Percentiles rank a stretch among this genome's conserved stretches.
Evolutionary conservation across 2,888 invertebrate genomes (phyloP).

Genomic region (Caenorhabditis zanzibari): DNA sequence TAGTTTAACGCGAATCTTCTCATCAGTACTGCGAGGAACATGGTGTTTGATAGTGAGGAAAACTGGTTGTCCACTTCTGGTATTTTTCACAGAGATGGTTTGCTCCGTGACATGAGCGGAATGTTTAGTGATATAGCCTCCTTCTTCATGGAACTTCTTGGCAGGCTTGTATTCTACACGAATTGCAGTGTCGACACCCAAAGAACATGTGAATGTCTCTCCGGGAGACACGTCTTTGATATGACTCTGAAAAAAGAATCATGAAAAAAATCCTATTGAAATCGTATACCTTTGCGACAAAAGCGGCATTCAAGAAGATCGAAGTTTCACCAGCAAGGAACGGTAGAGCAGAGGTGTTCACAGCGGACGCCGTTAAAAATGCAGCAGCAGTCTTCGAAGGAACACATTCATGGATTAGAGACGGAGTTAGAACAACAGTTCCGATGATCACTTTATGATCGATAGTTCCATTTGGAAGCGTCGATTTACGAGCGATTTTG

Average conservation of each 20-base stretch:
- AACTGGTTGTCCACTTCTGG: constrained; percentile 61
- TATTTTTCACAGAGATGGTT: constrained; percentile 75
- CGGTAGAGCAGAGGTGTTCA: constrained; percentile 74
- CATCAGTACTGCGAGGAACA: constrained; percentile 78
- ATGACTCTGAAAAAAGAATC: constrained; percentile 51
- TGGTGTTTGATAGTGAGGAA: constrained; percentile 75
- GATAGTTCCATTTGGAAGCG: constrained; percentile 83
- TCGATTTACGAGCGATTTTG: constrained; percentile 82
- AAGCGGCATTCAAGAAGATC: constrained; percentile 77
- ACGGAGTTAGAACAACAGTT: constrained; percentile 82
- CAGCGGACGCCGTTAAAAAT: constrained; percentile 74
- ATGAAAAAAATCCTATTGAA: no score
- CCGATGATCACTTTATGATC: constrained; percentile 84
- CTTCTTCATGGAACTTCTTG: constrained; percentile 83
- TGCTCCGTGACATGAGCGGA: constrained; percentile 72
- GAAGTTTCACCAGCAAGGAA: constrained; percentile 76
- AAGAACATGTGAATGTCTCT: constrained; percentile 83
- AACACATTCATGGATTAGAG: constrained; percentile 83
- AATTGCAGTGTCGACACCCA: constrained; percentile 84
- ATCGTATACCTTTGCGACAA: constrained; percentile 76
- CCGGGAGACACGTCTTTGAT: constrained; percentile 83
- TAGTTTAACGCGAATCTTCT: constrained; percentile 71
- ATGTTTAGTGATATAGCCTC: constrained; percentile 70
- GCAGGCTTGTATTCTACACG: constrained; percentile 84
- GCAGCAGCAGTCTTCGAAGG: constrained; percentile 81